Base-by-base conservation (phyloP, 2,113 vertebrate genomes). In the Calyptommatus sinebrachiatus region DNA sequence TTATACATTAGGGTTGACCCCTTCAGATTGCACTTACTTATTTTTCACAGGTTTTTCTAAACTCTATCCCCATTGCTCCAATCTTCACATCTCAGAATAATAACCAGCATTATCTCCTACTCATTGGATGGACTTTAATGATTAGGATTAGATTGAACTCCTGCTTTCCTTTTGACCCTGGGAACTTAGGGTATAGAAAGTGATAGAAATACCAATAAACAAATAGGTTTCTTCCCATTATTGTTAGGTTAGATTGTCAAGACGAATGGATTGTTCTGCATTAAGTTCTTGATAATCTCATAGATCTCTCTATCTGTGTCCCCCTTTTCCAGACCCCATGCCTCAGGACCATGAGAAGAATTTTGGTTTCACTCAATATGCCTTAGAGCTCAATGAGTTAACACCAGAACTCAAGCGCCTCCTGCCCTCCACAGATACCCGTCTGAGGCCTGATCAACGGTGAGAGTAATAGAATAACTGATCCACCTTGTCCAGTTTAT, bases 361-460 rank as follows among this genome's bases (percentile, higher is more conserved):
- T 87, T 99, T 95, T 26, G 97, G 97, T 78, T 98, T 99, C 92
- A 97, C 97, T 0, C 93, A 88, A 71, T 98, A 97, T 2, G 97
- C 97, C 80, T 90, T 97, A 91, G 97, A 98, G 88, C 92, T 97
- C 24, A 99, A 99, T 5, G 97, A 99, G 88, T 92, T 98, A 16
- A 97, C 95, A 0, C 90, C 96, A 0, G 95, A 96, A 26, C 91
- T 98, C 50, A 91, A 91, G 12, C 73, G 88, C 0, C 85, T 96
- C 0, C 94, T 99, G 50, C 97, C 97, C 0, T 94, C 96, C 29
- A 97, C 97, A 0, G 97, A 98, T 93, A 95, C 97, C 0, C 95
- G 97, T 9, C 96, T 95, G 73, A 94, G 97, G 76, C 97, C 97
- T 0, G 97, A 99, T 93, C 97, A 99, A 93, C 95, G 97, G 97